Evolutionary conservation across 2,888 invertebrate species (phyloP), one percentile per base, ranked within the genome.

Genomic region (Euspilapteryx auroguttella): DNA sequence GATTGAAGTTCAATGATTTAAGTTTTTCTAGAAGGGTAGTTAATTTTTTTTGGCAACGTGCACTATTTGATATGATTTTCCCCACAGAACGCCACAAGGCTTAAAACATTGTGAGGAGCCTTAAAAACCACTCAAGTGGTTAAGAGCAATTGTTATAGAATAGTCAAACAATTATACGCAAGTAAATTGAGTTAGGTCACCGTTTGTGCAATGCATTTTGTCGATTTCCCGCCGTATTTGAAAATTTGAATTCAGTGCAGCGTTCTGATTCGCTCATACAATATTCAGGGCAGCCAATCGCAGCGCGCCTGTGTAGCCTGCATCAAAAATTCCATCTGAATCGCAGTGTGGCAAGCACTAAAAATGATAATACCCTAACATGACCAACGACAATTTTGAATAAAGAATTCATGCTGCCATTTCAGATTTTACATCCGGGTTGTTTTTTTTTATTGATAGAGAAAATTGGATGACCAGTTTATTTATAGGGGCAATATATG

Each of bases 271-370:
- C 73, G 75, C 53, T 75, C 73, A 75, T 75, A 73, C 73, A 75
- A 73, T 75, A 75, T 75, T 75, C 75, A 75, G 57, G 40, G 47
- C 64, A 43, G 48, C 75, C 73, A 75, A 75, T 75, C 57, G 71
- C 61, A 59, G 47, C 51, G 44, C 61, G 64, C 49, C 68, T 68
- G 71, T 71, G 73, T 73, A 63, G 71, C 75, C 69, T 75, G 73
- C 73, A 77, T 77, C 76, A 75, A 77, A 77, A 76, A 77, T 76
- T 77, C 77, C 68, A 77, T 77, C 76, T 75, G 75, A 71, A 68
- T 71, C 66, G 11, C 62, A 61, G 65, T 73, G 73, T 75, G 73
- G 71, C 63, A 51, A 69, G 73, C 68, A 73, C 75, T 76, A 76
- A 77, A 77, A 76, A 76, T 75, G 73, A 76, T 76, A 75, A 76